Conservation (phyloP, 2,797 vertebrate species). For the Bradypus variegatus region DNA sequence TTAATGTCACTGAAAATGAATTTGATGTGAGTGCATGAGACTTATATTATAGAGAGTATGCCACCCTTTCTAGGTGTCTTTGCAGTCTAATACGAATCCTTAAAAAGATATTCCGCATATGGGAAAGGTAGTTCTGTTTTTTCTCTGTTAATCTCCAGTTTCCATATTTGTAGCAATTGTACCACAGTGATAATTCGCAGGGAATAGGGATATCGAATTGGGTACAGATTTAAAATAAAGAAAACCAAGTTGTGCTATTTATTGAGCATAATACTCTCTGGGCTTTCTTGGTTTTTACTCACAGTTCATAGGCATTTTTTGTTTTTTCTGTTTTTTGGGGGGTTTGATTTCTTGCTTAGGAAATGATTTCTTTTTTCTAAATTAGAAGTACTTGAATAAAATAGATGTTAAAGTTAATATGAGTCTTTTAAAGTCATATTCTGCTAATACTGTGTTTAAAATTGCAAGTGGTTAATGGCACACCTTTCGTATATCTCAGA, state of each 20-base stretch:
- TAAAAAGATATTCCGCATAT: background rate
- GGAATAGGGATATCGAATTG: background rate
- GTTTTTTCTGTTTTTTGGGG: background rate
- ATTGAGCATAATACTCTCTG: background rate
- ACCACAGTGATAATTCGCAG: background rate
- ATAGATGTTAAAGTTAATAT: background rate
- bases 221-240: background rate
- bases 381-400: slow-evolving; percentile 8
- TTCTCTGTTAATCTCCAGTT: background rate
- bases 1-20: slow-evolving; percentile 1
- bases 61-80: background rate
- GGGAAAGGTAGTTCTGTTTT: slow-evolving; percentile 12
- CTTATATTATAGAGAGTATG: background rate
- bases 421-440: background rate
- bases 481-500: background rate
- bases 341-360: background rate
- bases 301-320: background rate
- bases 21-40: background rate
- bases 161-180: slow-evolving; percentile 17
- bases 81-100: background rate
- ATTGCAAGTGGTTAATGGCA: background rate
- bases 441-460: background rate
- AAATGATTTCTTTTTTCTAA: background rate
- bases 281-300: background rate
- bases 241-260: background rate